Evolutionary conservation across 2,888 invertebrate species (phyloP), one percentile per base, ranked within the genome.

Genomic region (Odontocerum albicorne): DNA sequence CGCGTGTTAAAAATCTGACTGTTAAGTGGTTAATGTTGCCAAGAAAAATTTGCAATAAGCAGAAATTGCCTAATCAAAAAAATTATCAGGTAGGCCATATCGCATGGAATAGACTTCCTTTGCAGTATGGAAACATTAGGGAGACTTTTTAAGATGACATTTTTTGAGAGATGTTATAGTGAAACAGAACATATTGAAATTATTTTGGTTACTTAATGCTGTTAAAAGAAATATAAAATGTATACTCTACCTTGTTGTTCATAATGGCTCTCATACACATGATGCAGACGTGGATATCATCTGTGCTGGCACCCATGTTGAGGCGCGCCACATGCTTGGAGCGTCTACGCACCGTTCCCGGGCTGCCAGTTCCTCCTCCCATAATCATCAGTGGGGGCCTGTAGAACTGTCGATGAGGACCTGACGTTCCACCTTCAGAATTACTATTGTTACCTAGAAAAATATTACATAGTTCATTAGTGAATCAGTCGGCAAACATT

Each of bases 201-300:
- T n/a, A n/a, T n/a, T n/a, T n/a, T n/a, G n/a, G n/a, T n/a, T n/a
- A n/a, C n/a, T n/a, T n/a, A n/a, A n/a, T n/a, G n/a, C n/a, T n/a
- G n/a, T n/a, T n/a, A n/a, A n/a, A n/a, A n/a, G n/a, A n/a, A n/a
- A n/a, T n/a, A n/a, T n/a, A n/a, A n/a, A n/a, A n/a, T n/a, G n/a
- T n/a, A n/a, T n/a, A n/a, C 15, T 17, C 63, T 64, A 87, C 88
- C 84, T 98, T 98, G 71, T 99, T 98, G 75, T 99, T 99, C 98
- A 99, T 99, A 68, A 99, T 97, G 65, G 98, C 98, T 55, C 98
- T 83, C 81, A 99, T 87, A 71, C 98, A 99, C 90, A 96, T 92
- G 67, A 99, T 96, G 80, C 97, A 97, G 59, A 98, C 96, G 75
- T 99, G 98, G 67, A 99, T 96, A 71, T 99, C 99, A 72, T 98